Evolutionary conservation across 1,140 invertebrate species (phyloP).

Genomic region (Philotrypesis tridentata): DNA sequence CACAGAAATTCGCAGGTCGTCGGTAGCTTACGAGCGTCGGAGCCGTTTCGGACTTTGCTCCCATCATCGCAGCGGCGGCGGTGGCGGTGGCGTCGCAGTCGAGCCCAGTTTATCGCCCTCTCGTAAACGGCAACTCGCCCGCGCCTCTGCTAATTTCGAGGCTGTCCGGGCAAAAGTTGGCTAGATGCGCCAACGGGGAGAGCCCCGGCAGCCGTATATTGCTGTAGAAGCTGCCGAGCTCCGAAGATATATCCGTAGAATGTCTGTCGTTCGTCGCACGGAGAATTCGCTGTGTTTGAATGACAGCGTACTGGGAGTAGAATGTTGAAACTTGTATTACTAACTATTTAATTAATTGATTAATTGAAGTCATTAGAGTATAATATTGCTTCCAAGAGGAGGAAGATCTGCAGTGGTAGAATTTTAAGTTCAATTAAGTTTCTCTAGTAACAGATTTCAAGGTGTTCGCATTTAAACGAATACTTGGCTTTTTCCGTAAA

Average conservation of each 20-base stretch:
- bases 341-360: no score
- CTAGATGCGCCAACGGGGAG: not conserved
- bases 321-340: no score
- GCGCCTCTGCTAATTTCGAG: slow-evolving; percentile 23
- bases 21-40: not conserved
- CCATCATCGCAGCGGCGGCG: slow-evolving; percentile 50
- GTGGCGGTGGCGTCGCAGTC: slow-evolving; percentile 45
- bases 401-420: no score
- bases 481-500: no score
- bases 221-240: not conserved
- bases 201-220: not conserved
- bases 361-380: no score
- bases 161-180: not conserved
- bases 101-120: slow-evolving; percentile 36
- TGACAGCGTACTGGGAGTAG: not conserved
- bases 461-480: no score
- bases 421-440: no score
- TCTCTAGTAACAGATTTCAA: no score
- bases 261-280: not conserved
- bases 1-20: slow-evolving; percentile 9
- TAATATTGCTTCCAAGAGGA: no score
- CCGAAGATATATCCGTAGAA: not conserved
- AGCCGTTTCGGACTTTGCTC: slow-evolving; percentile 55
- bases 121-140: not conserved
- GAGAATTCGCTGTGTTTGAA: not conserved